A percentile compares a stretch with the other conserved stretches of the same genome.
These are phyloP conservation scores for Campoplex nolae DNA, from an alignment of 2,888 invertebrate species.

Conservation along the genomic window DNA sequence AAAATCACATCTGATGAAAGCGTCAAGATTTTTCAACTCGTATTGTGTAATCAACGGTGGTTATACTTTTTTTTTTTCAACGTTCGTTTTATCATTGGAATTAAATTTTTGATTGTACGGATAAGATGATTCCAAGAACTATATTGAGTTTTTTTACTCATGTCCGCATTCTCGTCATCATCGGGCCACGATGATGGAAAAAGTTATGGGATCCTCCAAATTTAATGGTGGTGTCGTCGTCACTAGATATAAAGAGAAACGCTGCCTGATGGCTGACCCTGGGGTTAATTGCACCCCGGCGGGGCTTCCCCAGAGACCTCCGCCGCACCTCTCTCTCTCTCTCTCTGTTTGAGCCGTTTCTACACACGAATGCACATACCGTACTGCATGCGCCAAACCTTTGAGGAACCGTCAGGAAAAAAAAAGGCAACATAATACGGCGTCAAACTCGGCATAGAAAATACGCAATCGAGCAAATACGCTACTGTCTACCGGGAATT, in stretches of 20 bases:
- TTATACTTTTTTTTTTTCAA: too few species aligned
- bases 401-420: slow-evolving; percentile 15
- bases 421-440: too few species aligned
- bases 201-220: slow-evolving; percentile 15
- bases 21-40: not conserved
- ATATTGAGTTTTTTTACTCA: not conserved
- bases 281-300: slow-evolving; percentile 78
- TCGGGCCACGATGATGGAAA: not conserved
- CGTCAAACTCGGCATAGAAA: too few species aligned
- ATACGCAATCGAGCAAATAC: too few species aligned
- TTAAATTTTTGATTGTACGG: not conserved
- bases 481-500: too few species aligned
- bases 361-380: slow-evolving; percentile 23
- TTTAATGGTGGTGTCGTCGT: slow-evolving; percentile 21
- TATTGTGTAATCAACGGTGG: not conserved
- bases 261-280: slow-evolving; percentile 75
- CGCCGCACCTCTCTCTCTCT: slow-evolving; percentile 17
- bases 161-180: not conserved
- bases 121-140: not conserved
- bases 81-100: not conserved
- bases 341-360: not conserved
- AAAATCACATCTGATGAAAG: not conserved
- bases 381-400: slow-evolving; percentile 22
- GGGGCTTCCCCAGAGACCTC: slow-evolving; percentile 70
- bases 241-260: slow-evolving; percentile 33